phyloP scores from a whole-genome alignment of 2,113 vertebrate species.

The Procavia capensis region DNA sequence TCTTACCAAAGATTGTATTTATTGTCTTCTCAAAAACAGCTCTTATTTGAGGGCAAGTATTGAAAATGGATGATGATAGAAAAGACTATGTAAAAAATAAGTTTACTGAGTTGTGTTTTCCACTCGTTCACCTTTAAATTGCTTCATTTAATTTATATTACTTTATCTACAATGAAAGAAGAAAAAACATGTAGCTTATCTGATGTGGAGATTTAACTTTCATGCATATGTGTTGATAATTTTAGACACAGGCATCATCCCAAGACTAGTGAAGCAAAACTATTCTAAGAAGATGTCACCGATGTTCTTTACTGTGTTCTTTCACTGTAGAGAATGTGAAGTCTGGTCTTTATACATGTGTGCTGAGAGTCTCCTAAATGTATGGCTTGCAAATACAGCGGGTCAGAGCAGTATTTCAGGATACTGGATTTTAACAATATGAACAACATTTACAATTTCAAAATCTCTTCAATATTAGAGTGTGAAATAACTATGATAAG shows the following conservation, averaged over 20 bases:
- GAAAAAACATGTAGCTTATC: neutral
- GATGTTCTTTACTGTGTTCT: neutral
- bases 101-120: neutral
- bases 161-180: constrained; percentile 6
- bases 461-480: neutral
- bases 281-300: neutral
- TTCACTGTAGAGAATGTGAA: neutral
- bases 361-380: neutral
- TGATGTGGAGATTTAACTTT: constrained; percentile 14
- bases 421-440: neutral
- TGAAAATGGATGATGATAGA: constrained; percentile 12
- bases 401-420: neutral
- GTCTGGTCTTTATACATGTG: neutral
- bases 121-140: constrained; percentile 31
- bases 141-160: neutral
- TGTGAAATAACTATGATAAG: neutral
- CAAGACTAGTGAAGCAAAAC: neutral
- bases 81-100: constrained; percentile 26
- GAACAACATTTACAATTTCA: neutral
- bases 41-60: constrained; percentile 34
- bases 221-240: neutral
- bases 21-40: constrained; percentile 20
- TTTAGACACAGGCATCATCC: constrained; percentile 31
- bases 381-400: neutral
- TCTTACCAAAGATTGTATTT: constrained; percentile 40